phyloP scores from a whole-genome alignment of 2,888 invertebrate genomes.

The Congeria kusceri region DNA sequence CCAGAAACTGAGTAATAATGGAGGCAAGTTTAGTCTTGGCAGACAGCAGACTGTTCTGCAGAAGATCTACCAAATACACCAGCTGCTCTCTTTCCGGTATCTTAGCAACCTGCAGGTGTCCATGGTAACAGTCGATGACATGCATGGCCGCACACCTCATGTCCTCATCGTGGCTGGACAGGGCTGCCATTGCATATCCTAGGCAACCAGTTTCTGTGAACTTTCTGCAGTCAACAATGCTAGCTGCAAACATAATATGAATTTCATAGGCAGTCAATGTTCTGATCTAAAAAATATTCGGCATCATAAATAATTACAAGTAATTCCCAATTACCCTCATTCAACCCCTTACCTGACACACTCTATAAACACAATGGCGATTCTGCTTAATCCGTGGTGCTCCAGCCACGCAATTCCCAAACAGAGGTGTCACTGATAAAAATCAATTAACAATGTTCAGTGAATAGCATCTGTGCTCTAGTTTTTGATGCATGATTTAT shows the following conservation, averaged over 20 bases:
- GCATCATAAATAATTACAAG: no score
- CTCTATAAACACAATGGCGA: no score
- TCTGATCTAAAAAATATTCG: no score
- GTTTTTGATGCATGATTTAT: no score
- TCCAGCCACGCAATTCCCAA: no score
- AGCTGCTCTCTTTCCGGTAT: conserved; percentile 89
- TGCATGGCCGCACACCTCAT: conserved; percentile 91
- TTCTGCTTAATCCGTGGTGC: no score
- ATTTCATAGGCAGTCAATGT: no score
- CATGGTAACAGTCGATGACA: conserved; percentile 90
- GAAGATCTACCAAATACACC: conserved; percentile 89
- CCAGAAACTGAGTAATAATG: conserved; percentile 90
- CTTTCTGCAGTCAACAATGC: conserved; percentile 89
- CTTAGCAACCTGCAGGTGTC: conserved; percentile 89
- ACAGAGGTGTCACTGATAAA: no score
- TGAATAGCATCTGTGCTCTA: no score
- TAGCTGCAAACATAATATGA: neutral
- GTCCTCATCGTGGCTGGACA: conserved; percentile 89
- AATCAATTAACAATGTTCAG: no score
- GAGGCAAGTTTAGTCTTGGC: conserved; percentile 87
- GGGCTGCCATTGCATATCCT: conserved; percentile 90
- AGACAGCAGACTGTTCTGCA: conserved; percentile 88
- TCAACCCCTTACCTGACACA: no score
- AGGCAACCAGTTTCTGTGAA: conserved; percentile 90
- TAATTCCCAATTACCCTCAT: no score